A percentile compares a stretch with the other conserved stretches of the same genome.
These are phyloP conservation scores for Aptenodytes patagonicus DNA, from an alignment of 2,113 vertebrate genomes.

Conservation along the genomic window DNA sequence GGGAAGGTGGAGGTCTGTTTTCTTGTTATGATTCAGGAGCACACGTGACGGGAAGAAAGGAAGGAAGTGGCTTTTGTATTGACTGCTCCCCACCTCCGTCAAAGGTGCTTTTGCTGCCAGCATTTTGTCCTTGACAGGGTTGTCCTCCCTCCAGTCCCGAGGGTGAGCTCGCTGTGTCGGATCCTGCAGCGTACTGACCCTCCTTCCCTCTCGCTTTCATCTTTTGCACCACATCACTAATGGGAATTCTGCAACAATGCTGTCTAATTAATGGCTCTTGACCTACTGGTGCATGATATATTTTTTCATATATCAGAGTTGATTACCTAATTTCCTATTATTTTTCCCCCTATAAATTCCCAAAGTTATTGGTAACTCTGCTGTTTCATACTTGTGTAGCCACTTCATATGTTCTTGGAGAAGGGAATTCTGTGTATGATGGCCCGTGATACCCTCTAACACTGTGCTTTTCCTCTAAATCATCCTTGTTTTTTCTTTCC, in stretches of 20 bases:
- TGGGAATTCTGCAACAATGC: not conserved
- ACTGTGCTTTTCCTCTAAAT: not conserved
- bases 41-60: not conserved
- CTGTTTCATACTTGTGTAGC: not conserved
- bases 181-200: not conserved
- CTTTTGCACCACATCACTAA: not conserved
- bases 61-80: constrained; percentile 30
- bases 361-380: not conserved
- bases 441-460: not conserved
- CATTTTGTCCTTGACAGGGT: not conserved
- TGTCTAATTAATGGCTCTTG: not conserved
- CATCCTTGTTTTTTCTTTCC: not conserved
- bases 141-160: not conserved
- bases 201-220: not conserved
- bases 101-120: not conserved
- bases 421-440: not conserved
- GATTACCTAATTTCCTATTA: not conserved
- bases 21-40: not conserved
- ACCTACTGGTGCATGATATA: not conserved
- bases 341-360: not conserved
- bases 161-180: rapidly evolving
- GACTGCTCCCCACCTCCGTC: not conserved
- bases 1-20: not conserved
- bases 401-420: not conserved
- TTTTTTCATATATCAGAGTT: not conserved